Conservation (phyloP, 2,113 vertebrate genomes). For the Ceyx cyanopectus region DNA sequence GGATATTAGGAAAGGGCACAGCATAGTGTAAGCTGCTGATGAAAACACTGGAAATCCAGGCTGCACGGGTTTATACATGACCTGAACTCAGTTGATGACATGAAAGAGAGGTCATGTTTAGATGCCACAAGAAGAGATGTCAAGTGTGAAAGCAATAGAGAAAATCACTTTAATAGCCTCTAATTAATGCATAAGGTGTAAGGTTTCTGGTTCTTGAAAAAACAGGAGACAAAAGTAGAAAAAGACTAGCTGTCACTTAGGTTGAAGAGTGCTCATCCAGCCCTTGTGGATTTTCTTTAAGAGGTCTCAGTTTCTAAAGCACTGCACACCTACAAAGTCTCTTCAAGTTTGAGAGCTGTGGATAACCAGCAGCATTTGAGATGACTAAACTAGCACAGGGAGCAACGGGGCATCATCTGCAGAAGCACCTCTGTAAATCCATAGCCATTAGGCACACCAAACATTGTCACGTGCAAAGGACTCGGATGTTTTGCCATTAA, state of each 20-base stretch:
- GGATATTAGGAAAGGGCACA: conserved; percentile 27
- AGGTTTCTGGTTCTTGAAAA: neutral
- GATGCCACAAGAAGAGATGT: neutral
- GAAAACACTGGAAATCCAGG: conserved; percentile 2
- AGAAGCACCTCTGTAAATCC: neutral
- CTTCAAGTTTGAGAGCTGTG: neutral
- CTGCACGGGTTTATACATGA: neutral
- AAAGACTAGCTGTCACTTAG: neutral
- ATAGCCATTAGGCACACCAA: neutral
- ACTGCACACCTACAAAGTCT: neutral
- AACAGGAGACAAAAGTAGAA: neutral
- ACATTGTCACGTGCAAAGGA: neutral
- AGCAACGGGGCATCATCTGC: neutral
- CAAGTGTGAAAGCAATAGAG: neutral
- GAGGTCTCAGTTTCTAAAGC: neutral
- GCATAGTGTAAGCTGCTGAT: conserved; percentile 16
- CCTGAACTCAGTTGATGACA: neutral
- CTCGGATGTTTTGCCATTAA: neutral
- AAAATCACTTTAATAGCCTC: neutral
- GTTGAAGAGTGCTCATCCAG: neutral
- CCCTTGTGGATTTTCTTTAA: neutral
- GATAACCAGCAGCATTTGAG: neutral
- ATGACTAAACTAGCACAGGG: neutral
- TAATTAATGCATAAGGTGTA: neutral
- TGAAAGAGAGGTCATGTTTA: neutral